These are phyloP conservation scores for Synanthedon andrenaeformis DNA, from an alignment of 2,888 invertebrate species.

Conservation along the genomic window DNA sequence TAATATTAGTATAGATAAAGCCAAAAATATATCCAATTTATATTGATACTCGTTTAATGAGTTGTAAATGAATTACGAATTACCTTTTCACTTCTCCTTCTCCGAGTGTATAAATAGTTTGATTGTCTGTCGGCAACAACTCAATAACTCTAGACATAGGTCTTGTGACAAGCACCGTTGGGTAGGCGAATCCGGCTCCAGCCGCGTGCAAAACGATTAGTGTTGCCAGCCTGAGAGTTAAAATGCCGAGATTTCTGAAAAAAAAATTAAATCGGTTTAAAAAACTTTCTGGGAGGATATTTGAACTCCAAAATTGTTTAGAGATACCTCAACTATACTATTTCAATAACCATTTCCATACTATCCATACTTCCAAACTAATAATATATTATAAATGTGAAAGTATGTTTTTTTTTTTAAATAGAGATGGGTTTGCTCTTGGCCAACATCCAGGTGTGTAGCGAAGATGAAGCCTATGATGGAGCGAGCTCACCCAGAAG, in stretches of 20 bases:
- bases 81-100: conserved; percentile 48
- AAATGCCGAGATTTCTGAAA: conserved; percentile 31
- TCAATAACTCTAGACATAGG: conserved; percentile 29
- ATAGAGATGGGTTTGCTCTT: too few relatives aligned
- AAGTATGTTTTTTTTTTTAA: too few relatives aligned
- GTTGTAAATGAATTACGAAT: neutral
- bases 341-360: too few relatives aligned
- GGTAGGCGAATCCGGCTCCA: conserved; percentile 50
- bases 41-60: too few relatives aligned
- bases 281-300: neutral
- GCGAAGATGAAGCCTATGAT: too few relatives aligned
- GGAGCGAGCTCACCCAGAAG: too few relatives aligned
- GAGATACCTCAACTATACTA: too few relatives aligned
- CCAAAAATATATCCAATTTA: too few relatives aligned
- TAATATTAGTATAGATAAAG: too few relatives aligned
- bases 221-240: conserved; percentile 36
- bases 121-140: conserved; percentile 58
- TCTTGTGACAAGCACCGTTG: conserved; percentile 46
- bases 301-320: neutral
- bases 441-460: too few relatives aligned
- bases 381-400: too few relatives aligned
- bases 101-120: conserved; percentile 45
- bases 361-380: too few relatives aligned
- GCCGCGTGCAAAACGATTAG: conserved; percentile 48
- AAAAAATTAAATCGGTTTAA: neutral